A percentile compares a stretch with the other conserved stretches of the same genome.
Evolutionary conservation across 2,888 invertebrate genomes (phyloP).

Genomic region (Plagodis pulveraria): DNA sequence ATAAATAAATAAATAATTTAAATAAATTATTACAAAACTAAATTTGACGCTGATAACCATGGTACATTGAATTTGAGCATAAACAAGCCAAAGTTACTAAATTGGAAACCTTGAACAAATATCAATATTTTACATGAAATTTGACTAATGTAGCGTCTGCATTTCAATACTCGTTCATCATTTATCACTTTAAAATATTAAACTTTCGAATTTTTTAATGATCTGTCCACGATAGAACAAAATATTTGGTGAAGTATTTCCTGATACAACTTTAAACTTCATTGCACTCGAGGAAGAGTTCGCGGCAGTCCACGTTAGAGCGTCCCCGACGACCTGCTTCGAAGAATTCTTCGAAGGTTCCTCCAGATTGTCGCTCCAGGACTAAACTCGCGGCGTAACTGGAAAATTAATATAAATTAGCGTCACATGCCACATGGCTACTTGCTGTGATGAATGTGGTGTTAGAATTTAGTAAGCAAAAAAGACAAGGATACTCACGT

Average conservation of each 20-base stretch:
- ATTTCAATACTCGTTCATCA: conserved; percentile 27
- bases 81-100: conserved; percentile 23
- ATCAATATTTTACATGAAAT: conserved; percentile 25
- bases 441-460: too few species aligned
- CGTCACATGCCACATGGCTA: too few species aligned
- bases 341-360: conserved; percentile 91
- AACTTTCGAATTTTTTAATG: conserved; percentile 36
- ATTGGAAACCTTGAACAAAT: conserved; percentile 14
- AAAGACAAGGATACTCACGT: conserved; percentile 87
- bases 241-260: conserved; percentile 42
- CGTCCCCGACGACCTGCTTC: conserved; percentile 95
- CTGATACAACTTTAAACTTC: conserved; percentile 87
- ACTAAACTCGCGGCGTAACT: conserved; percentile 95
- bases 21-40: conserved; percentile 77
- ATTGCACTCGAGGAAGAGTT: conserved; percentile 94
- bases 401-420: conserved; percentile 31
- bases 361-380: conserved; percentile 90
- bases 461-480: not conserved
- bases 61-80: conserved; percentile 39
- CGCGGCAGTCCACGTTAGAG: conserved; percentile 93
- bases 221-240: conserved; percentile 34
- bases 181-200: conserved; percentile 35
- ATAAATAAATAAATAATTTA: conserved; percentile 83
- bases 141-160: conserved; percentile 38
- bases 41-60: conserved; percentile 44